These are phyloP conservation scores for Latrodectus hesperus DNA, from an alignment of 2,888 invertebrate species.

Conservation along the genomic window DNA sequence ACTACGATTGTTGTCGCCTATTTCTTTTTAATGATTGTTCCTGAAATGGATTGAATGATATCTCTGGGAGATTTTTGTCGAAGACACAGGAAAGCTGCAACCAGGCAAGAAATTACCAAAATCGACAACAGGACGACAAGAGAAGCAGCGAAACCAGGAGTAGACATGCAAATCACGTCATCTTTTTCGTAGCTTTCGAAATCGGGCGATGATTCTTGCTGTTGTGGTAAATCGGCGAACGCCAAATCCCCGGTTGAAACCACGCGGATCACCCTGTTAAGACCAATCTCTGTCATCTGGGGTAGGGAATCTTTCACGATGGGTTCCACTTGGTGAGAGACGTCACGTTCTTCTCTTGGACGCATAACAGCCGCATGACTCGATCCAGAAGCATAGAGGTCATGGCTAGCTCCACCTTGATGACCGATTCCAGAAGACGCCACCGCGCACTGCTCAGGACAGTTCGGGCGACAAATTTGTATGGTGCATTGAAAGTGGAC, in stretches of 20 bases:
- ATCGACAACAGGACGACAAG: slow-evolving; percentile 88
- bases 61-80: slow-evolving; percentile 77
- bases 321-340: slow-evolving; percentile 37
- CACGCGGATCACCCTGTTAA: slow-evolving; percentile 77
- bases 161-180: slow-evolving; percentile 90
- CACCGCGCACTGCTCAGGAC: slow-evolving; percentile 90
- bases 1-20: slow-evolving; percentile 7
- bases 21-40: slow-evolving; percentile 57
- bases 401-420: slow-evolving; percentile 54
- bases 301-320: slow-evolving; percentile 3
- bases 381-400: slow-evolving; percentile 41
- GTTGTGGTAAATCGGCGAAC: slow-evolving; percentile 80
- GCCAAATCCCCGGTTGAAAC: slow-evolving; percentile 93
- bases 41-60: slow-evolving; percentile 61
- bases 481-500: slow-evolving; percentile 97
- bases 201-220: slow-evolving; percentile 48
- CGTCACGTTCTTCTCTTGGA: slow-evolving; percentile 71
- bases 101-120: slow-evolving; percentile 87
- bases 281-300: slow-evolving; percentile 71
- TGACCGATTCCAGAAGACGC: slow-evolving; percentile 33
- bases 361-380: slow-evolving; percentile 56
- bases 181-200: slow-evolving; percentile 68
- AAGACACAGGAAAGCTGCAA: slow-evolving; percentile 89
- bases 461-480: slow-evolving; percentile 93
- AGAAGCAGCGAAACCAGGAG: slow-evolving; percentile 92